A percentile compares a stretch with the other conserved stretches of the same genome.
These are phyloP conservation scores for Paramormyrops hopkinsi DNA, from an alignment of 2,797 vertebrate genomes.

Conservation along the genomic window DNA sequence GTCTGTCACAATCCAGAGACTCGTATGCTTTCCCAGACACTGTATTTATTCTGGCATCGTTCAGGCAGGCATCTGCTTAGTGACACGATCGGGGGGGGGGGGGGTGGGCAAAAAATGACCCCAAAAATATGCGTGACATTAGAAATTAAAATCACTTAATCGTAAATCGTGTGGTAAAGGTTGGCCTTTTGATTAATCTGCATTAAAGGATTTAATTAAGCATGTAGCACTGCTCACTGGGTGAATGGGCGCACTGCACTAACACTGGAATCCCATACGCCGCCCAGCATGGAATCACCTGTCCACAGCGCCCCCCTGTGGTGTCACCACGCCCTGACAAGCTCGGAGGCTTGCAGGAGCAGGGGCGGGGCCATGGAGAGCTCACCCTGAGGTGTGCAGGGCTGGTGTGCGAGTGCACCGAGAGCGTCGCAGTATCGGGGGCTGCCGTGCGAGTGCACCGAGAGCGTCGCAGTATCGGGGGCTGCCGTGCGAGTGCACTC, in stretches of 20 bases:
- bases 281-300: neutral
- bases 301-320: neutral
- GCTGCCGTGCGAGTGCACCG: conserved; percentile 39
- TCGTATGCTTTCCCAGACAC: neutral
- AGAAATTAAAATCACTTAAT: neutral
- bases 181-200: neutral
- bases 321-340: neutral
- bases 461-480: neutral
- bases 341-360: neutral
- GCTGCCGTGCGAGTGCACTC: conserved; percentile 41
- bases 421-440: neutral
- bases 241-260: neutral
- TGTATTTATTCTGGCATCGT: conserved; percentile 1
- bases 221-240: neutral
- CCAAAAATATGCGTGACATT: neutral
- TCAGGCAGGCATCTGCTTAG: neutral
- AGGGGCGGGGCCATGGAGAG: neutral
- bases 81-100: neutral
- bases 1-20: neutral
- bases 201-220: neutral
- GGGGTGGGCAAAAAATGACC: neutral
- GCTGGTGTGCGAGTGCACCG: neutral
- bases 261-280: neutral
- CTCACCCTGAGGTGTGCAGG: neutral
- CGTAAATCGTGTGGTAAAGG: neutral